Evolutionary conservation across 2,797 vertebrate genomes (phyloP).

Genomic region (Spizella passerina): DNA sequence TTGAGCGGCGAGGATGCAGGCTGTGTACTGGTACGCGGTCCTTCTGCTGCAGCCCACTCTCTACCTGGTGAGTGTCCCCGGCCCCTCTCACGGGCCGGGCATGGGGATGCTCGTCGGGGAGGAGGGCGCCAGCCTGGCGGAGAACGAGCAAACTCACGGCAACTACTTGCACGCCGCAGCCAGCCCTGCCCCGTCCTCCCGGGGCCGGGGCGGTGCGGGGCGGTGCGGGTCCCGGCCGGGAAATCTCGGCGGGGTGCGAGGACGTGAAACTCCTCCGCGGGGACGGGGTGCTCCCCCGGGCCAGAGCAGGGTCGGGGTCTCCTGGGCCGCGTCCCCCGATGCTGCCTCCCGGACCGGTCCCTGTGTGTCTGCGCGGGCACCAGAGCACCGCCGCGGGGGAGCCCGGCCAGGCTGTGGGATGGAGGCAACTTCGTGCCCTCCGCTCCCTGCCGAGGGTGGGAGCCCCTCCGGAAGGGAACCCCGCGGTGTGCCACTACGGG

Average conservation of each 20-base stretch:
- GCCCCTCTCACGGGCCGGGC: background rate
- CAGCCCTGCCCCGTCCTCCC: background rate
- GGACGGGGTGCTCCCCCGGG: background rate
- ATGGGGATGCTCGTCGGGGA: background rate
- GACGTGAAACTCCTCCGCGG: background rate
- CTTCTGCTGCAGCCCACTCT: constrained; percentile 89
- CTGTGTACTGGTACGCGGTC: constrained; percentile 90
- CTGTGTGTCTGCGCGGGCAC: background rate
- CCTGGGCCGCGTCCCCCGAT: background rate
- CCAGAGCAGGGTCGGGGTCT: background rate
- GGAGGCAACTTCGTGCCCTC: background rate
- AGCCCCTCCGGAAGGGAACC: background rate
- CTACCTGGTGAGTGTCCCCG: constrained; percentile 88
- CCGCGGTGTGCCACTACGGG: background rate
- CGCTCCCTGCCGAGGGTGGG: background rate
- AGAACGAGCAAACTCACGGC: background rate
- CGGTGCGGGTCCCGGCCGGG: no score
- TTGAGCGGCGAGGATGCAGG: constrained; percentile 93
- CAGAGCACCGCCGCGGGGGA: no score
- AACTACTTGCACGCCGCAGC: background rate
- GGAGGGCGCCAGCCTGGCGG: background rate
- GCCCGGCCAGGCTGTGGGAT: background rate
- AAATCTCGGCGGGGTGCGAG: background rate
- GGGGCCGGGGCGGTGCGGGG: background rate
- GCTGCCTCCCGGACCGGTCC: background rate